phyloP scores from a whole-genome alignment of 2,113 vertebrate genomes.

The Entelurus aequoreus region DNA sequence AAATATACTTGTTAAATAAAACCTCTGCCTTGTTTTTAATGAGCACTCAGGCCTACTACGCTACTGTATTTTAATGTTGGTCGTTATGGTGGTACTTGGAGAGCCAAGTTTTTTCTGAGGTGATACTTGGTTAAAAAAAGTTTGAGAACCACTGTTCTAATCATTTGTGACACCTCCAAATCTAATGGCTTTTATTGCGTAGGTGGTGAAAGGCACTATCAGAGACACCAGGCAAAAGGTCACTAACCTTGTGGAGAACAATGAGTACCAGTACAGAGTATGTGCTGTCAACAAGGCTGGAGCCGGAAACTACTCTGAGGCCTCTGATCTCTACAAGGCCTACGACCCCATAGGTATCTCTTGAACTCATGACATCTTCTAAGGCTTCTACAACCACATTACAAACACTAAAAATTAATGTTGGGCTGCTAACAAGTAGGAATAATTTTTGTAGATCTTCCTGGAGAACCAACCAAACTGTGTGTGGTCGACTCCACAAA shows the following conservation, averaged over 20 bases:
- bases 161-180: neutral
- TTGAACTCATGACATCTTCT: neutral
- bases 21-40: too few relatives aligned
- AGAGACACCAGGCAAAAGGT: slow-evolving; percentile 96
- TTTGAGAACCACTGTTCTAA: too few relatives aligned
- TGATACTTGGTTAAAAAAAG: too few relatives aligned
- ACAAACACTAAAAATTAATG: neutral
- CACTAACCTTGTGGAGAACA: slow-evolving; percentile 81
- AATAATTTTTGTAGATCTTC: slow-evolving; percentile 76
- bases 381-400: neutral
- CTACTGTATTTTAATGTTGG: too few relatives aligned
- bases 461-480: slow-evolving; percentile 89
- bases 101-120: too few relatives aligned
- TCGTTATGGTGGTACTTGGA: too few relatives aligned
- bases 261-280: slow-evolving; percentile 89
- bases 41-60: too few relatives aligned
- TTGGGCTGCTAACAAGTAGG: neutral
- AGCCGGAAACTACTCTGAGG: slow-evolving; percentile 87
- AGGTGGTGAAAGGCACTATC: slow-evolving; percentile 88
- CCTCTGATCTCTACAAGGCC: slow-evolving; percentile 90
- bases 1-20: too few relatives aligned
- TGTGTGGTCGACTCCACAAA: slow-evolving; percentile 92
- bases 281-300: slow-evolving; percentile 94
- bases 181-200: neutral
- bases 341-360: slow-evolving; percentile 87